A percentile compares a stretch with the other conserved stretches of the same genome.
Evolutionary conservation across 2,888 invertebrate genomes (phyloP).

Genomic region (Scrobipalpa costella): DNA sequence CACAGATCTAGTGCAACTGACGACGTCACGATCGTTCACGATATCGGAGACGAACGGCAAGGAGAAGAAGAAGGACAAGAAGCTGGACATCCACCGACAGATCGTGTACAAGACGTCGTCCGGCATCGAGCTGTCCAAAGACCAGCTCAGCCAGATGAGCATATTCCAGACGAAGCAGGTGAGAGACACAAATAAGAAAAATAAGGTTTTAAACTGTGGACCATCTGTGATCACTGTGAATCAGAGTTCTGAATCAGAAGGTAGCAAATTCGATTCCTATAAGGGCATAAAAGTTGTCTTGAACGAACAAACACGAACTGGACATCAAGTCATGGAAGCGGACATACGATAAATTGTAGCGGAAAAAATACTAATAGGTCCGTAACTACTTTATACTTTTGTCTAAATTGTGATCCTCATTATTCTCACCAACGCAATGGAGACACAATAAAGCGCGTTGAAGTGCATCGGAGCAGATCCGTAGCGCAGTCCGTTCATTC

Average conservation of each 20-base stretch:
- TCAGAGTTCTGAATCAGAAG: too few species aligned
- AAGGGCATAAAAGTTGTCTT: too few species aligned
- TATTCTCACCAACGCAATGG: too few species aligned
- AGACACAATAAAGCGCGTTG: neutral
- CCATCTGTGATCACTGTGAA: too few species aligned
- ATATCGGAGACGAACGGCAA: slow-evolving; percentile 66
- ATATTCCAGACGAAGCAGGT: slow-evolving; percentile 89
- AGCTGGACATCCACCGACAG: slow-evolving; percentile 64
- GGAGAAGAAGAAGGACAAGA: slow-evolving; percentile 59
- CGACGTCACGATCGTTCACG: slow-evolving; percentile 70
- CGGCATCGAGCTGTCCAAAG: slow-evolving; percentile 82
- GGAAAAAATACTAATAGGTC: too few species aligned
- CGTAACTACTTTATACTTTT: too few species aligned
- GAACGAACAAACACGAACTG: too few species aligned
- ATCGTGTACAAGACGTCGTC: slow-evolving; percentile 81
- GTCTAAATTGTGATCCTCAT: neutral
- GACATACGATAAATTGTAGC: too few species aligned
- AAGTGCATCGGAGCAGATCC: neutral
- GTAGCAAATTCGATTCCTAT: too few species aligned
- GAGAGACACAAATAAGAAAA: slow-evolving; percentile 50
- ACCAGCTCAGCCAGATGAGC: slow-evolving; percentile 85
- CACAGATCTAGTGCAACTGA: slow-evolving; percentile 60
- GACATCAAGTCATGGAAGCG: too few species aligned
- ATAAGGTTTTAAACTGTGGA: slow-evolving; percentile 61
- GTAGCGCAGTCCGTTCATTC: neutral